These are phyloP conservation scores for Drosophila recens DNA, from an alignment of 2,888 invertebrate species.

Conservation along the genomic window DNA sequence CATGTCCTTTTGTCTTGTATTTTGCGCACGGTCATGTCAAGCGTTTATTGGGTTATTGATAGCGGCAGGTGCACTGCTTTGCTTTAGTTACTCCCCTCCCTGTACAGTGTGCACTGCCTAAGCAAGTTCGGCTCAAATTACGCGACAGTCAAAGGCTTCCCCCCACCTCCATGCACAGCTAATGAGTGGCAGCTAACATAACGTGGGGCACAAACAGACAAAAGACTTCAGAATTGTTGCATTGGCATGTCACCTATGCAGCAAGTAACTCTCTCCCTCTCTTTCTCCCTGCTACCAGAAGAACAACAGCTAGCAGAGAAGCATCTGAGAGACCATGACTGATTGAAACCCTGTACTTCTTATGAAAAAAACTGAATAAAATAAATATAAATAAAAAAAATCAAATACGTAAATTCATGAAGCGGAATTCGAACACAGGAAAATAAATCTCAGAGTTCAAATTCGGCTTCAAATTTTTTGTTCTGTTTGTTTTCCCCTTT, in stretches of 20 bases:
- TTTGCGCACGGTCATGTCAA: slow-evolving; percentile 63
- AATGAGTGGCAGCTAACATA: slow-evolving; percentile 39
- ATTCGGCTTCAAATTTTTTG: no score
- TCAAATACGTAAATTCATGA: no score
- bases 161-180: slow-evolving; percentile 30
- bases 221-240: slow-evolving; percentile 35
- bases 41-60: slow-evolving; percentile 67
- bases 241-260: slow-evolving; percentile 53
- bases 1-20: slow-evolving; percentile 54
- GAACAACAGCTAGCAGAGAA: neutral
- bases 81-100: slow-evolving; percentile 18
- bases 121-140: slow-evolving; percentile 50
- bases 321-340: neutral
- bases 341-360: neutral
- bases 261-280: neutral
- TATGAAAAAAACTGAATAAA: neutral
- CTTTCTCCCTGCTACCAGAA: neutral
- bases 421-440: no score
- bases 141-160: slow-evolving; percentile 63
- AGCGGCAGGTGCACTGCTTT: slow-evolving; percentile 58
- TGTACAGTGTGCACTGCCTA: slow-evolving; percentile 15
- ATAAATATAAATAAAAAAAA: no score
- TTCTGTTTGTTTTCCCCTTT: no score
- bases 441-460: no score
- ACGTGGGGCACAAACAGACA: slow-evolving; percentile 6